A percentile compares a stretch with the other conserved stretches of the same genome.
Evolutionary conservation across 2,797 vertebrate genomes (phyloP).

Genomic region (Pterois miles): DNA sequence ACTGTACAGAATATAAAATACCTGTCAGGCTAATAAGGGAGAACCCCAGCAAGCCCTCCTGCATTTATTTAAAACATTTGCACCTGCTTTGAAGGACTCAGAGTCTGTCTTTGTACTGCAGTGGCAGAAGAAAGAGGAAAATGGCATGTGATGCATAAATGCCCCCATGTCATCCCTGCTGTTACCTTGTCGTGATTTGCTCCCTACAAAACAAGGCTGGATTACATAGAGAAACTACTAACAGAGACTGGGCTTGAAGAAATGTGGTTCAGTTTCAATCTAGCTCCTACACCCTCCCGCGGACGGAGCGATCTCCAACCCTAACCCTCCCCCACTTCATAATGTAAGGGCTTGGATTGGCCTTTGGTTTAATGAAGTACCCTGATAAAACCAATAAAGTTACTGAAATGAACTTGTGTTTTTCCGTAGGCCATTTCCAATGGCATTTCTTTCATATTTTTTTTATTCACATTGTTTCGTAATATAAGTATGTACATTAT

Average conservation of each 20-base stretch:
- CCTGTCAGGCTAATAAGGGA: slow-evolving; percentile 67
- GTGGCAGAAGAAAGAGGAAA: background rate
- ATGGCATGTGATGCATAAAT: background rate
- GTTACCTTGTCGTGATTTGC: slow-evolving; percentile 15
- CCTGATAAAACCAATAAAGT: slow-evolving; percentile 8
- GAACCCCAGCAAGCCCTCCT: slow-evolving; percentile 31
- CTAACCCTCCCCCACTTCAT: too few species aligned
- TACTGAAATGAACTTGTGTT: background rate
- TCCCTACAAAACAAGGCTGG: slow-evolving; percentile 22
- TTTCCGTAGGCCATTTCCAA: background rate
- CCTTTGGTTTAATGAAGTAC: slow-evolving; percentile 33
- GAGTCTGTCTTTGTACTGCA: background rate
- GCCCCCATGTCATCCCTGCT: background rate
- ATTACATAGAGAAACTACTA: slow-evolving; percentile 1
- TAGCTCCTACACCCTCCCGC: background rate
- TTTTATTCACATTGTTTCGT: background rate
- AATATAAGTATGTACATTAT: background rate
- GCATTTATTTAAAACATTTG: slow-evolving; percentile 63
- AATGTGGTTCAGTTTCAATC: background rate
- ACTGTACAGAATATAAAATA: slow-evolving; percentile 70
- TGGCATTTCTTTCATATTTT: background rate
- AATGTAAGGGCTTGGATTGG: background rate
- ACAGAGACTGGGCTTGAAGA: background rate
- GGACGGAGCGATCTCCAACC: background rate
- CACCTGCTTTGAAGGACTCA: slow-evolving; percentile 38